Percentiles rank a stretch among this genome's conserved stretches.
These are phyloP conservation scores for Gymnarchus niloticus DNA, from an alignment of 2,113 vertebrate genomes.

Conservation along the genomic window DNA sequence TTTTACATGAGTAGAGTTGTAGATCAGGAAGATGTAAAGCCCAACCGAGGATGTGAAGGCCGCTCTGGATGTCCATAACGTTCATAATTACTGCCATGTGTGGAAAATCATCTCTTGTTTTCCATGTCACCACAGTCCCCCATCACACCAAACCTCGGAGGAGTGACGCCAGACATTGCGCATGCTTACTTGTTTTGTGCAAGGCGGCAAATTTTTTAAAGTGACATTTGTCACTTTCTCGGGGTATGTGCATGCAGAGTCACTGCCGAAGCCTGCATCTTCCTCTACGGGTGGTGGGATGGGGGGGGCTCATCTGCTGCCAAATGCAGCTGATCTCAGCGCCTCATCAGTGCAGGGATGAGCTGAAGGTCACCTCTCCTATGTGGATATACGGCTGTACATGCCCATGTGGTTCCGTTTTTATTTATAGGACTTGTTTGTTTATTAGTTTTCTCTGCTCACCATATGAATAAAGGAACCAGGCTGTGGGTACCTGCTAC, in stretches of 20 bases:
- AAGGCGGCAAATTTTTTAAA: background rate
- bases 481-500: background rate
- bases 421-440: conserved; percentile 16
- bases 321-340: conserved; percentile 26
- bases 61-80: background rate
- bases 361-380: conserved; percentile 31
- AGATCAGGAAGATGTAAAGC: conserved; percentile 10
- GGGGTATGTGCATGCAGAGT: background rate
- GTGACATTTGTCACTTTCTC: background rate
- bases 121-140: background rate
- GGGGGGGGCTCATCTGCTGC: conserved; percentile 24
- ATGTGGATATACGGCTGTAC: conserved; percentile 16
- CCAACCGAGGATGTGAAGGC: background rate
- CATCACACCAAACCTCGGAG: background rate
- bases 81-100: background rate
- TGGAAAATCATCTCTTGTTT: background rate
- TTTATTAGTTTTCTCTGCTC: conserved; percentile 25
- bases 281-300: conserved; percentile 23
- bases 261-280: background rate
- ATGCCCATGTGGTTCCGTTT: conserved; percentile 11
- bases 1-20: background rate
- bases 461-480: conserved; percentile 16
- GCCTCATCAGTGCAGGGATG: background rate
- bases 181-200: background rate
- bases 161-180: no score